These are phyloP conservation scores for Chrysomallon squamiferum DNA, from an alignment of 1,140 invertebrate species.

Conservation along the genomic window DNA sequence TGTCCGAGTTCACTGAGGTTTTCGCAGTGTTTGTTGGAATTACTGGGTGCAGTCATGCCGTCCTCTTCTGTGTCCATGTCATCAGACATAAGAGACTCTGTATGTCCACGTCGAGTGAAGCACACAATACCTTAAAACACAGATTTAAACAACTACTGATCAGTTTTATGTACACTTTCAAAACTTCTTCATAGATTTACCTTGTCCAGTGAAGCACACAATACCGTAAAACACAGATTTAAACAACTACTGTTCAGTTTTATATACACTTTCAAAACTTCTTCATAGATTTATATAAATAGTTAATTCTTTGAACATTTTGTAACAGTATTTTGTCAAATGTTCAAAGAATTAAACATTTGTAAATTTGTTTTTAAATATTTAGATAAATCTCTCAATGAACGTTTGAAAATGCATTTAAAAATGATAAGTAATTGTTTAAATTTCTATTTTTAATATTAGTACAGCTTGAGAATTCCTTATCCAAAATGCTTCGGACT, in stretches of 20 bases:
- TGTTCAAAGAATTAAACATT: no score
- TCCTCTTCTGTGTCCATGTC: conserved; percentile 74
- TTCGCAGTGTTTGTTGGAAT: conserved; percentile 62
- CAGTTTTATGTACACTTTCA: not conserved
- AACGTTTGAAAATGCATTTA: no score
- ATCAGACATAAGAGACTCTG: conserved; percentile 21
- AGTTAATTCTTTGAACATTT: no score
- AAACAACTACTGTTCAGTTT: not conserved
- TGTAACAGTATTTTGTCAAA: no score
- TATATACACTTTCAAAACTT: not conserved
- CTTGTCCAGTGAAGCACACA: not conserved
- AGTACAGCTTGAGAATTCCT: no score
- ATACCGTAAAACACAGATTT: not conserved
- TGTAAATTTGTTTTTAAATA: no score
- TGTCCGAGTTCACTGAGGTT: conserved; percentile 77
- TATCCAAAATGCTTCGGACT: no score
- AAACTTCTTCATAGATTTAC: no score
- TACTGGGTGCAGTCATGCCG: conserved; percentile 52
- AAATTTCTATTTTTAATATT: no score
- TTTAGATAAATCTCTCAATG: no score
- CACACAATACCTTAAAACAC: not conserved
- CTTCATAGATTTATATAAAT: no score
- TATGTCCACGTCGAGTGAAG: not conserved
- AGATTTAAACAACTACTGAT: not conserved
- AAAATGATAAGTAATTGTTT: no score